phyloP scores from a whole-genome alignment of 2,113 vertebrate species.

The Ursus arctos region DNA sequence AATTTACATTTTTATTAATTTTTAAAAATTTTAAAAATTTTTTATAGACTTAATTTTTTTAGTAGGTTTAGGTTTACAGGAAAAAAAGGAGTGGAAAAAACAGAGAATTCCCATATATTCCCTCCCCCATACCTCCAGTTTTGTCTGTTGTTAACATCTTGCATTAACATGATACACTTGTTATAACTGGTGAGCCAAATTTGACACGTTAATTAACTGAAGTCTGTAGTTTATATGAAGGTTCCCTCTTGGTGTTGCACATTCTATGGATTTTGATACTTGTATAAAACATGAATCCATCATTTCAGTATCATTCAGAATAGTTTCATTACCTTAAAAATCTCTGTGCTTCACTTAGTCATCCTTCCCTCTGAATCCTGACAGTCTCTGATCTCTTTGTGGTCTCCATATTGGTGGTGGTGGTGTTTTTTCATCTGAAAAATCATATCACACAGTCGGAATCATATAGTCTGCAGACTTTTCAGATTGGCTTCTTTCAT shows the following conservation, averaged over 20 bases:
- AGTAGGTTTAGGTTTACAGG: neutral
- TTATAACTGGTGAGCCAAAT: neutral
- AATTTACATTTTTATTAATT: neutral
- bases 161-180: neutral
- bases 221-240: neutral
- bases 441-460: neutral
- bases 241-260: neutral
- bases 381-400: neutral
- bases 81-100: neutral
- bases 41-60: neutral
- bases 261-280: neutral
- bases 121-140: neutral
- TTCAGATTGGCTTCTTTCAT: neutral
- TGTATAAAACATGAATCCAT: neutral
- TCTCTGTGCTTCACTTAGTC: neutral
- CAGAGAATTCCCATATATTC: neutral
- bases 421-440: neutral
- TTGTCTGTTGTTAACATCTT: neutral
- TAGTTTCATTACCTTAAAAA: neutral
- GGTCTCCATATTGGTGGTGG: neutral
- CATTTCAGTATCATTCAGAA: neutral
- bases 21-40: neutral
- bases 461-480: neutral
- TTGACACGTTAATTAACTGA: neutral
- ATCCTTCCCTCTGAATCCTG: neutral